These are phyloP conservation scores for Rutpela maculata DNA, from an alignment of 2,888 invertebrate genomes.

Conservation along the genomic window DNA sequence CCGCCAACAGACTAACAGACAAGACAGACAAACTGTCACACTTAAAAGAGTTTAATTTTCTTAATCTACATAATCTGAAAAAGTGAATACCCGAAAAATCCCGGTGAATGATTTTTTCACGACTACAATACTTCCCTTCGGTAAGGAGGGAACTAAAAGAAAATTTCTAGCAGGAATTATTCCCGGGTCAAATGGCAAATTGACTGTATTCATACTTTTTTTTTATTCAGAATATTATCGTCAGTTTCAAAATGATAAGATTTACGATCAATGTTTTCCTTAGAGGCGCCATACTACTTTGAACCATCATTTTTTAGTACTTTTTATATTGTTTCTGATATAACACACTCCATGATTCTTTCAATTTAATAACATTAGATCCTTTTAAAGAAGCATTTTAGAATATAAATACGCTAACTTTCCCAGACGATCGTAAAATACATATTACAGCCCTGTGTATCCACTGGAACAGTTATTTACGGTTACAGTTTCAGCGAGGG, in stretches of 20 bases:
- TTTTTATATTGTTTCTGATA: neutral
- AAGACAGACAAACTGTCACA: no score
- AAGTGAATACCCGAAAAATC: no score
- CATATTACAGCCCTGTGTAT: neutral
- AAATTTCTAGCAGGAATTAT: no score
- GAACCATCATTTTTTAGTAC: neutral
- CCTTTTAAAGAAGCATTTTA: neutral
- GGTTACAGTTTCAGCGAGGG: neutral
- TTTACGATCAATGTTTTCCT: neutral
- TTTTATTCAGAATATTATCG: no score
- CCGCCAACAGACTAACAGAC: no score
- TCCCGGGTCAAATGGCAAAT: no score
- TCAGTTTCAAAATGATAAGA: neutral
- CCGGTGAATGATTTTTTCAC: no score
- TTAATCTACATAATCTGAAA: no score
- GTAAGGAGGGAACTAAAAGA: no score
- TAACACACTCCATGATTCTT: neutral
- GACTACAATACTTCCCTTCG: no score
- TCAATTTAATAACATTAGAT: neutral
- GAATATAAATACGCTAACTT: slow-evolving; percentile 2
- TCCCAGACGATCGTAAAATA: neutral
- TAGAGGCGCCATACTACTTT: neutral
- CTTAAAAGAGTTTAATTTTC: no score
- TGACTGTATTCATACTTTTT: no score
- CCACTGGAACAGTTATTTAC: slow-evolving; percentile 7